Evolutionary conservation across 2,797 vertebrate species (phyloP), one percentile per base, ranked within the genome.

Genomic region (Etheostoma perlongum): DNA sequence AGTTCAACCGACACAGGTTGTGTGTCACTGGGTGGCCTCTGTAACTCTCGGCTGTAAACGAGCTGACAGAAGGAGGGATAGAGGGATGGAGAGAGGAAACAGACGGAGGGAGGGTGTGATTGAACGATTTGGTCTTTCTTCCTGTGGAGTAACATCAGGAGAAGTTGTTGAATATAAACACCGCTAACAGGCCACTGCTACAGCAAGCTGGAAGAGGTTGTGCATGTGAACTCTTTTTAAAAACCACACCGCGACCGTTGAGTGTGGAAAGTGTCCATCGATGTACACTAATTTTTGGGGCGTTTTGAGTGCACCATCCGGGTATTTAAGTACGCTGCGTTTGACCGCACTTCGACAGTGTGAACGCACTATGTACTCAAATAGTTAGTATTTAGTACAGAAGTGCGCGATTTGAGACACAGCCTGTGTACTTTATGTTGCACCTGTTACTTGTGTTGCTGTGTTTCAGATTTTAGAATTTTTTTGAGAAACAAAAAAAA

Each of bases 121-220:
- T 72, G 83, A 90, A 65, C 13, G 73, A 59, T 77, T 44, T 11
- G n/a, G 42, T 23, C 62, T 47, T 4, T 78, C 76, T 40, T 89
- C 87, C 88, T 25, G 77, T 16, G 21, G 88, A 81, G 87, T 8
- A 72, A 73, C 88, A 86, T 76, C 75, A 76, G 85, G 82, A 82
- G 81, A 70, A 64, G 72, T 40, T 69, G 74, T 83, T 79, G 78
- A 87, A 75, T 81, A 83, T 86, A 82, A 86, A 86, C 79, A 74
- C 44, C 25, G 64, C 52, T 54, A 74, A 63, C n/a, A 54, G 40
- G 54, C 27, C 6, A 12, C 63, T 5, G 36, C 70, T 65, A 9
- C 2, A 66, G 65, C 36, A 18, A 14, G 12, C 9, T 27, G 36
- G 19, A 11, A 33, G 30, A 25, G 40, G 52, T 21, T 53, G 5